Evolutionary conservation across 2,113 vertebrate genomes (phyloP).

Genomic region (Ammodytes marinus): DNA sequence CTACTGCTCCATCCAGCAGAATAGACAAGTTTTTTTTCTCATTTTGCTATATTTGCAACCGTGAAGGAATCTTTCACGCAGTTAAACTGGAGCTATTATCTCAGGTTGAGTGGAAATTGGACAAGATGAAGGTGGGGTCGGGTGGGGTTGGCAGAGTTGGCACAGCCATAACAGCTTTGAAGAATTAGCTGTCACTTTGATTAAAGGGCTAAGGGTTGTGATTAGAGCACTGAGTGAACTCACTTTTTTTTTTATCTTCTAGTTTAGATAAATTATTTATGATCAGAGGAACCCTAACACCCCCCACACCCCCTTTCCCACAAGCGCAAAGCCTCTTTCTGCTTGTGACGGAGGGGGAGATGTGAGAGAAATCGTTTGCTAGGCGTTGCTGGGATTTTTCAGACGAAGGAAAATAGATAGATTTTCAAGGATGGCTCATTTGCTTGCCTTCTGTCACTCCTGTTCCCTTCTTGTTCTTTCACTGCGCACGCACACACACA

Average conservation of each 20-base stretch:
- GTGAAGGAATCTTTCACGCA: constrained; percentile 33
- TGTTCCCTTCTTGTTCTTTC: constrained; percentile 25
- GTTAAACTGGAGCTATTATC: constrained; percentile 47
- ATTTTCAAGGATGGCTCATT: constrained; percentile 60
- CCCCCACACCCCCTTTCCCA: not conserved
- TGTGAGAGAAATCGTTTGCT: constrained; percentile 32
- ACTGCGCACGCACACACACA: constrained; percentile 3
- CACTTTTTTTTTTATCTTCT: constrained; percentile 39
- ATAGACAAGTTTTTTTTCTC: not conserved
- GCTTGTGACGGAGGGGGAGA: constrained; percentile 22
- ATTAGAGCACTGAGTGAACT: constrained; percentile 62
- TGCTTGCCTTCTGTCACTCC: constrained; percentile 24
- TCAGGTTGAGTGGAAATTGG: constrained; percentile 36
- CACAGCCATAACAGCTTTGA: constrained; percentile 62
- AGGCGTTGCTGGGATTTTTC: constrained; percentile 41
- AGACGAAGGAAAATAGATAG: constrained; percentile 40
- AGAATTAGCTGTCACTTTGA: constrained; percentile 65
- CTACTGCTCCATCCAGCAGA: constrained; percentile 4
- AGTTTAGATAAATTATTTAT: constrained; percentile 70
- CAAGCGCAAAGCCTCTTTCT: constrained; percentile 12
- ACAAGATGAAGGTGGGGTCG: constrained; percentile 42
- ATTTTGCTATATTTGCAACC: not conserved
- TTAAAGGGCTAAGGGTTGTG: constrained; percentile 58
- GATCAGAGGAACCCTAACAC: constrained; percentile 49
- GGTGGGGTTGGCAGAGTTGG: constrained; percentile 37